Evolutionary conservation across 2,113 vertebrate genomes (phyloP).

Genomic region (Aptenodytes patagonicus): DNA sequence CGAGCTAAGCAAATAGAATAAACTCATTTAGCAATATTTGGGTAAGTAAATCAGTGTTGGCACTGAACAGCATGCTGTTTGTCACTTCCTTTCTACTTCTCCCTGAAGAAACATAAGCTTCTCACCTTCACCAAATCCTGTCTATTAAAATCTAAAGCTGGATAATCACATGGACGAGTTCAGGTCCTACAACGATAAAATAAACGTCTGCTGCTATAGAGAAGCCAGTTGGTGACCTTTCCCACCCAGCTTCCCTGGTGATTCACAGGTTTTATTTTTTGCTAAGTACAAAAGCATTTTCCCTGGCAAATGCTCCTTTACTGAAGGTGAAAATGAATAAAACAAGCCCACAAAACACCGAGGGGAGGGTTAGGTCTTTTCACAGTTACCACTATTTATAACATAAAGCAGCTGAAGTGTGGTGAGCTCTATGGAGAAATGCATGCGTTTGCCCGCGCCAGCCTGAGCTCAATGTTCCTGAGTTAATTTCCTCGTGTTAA

Average conservation of each 20-base stretch:
- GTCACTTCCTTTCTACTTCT: not conserved
- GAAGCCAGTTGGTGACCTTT: conserved; percentile 37
- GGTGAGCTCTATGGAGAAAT: not conserved
- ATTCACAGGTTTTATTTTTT: conserved; percentile 46
- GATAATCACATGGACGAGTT: not conserved
- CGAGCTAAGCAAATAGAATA: not conserved
- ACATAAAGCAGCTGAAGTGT: not conserved
- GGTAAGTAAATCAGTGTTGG: not conserved
- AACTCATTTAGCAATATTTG: not conserved
- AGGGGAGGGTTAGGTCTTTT: conserved; percentile 8
- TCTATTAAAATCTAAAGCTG: not conserved
- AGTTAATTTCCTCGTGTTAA: not conserved
- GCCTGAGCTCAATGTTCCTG: not conserved
- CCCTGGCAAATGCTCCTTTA: not conserved
- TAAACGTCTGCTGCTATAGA: not conserved
- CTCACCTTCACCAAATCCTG: not conserved
- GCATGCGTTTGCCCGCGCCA: not conserved
- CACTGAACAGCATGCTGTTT: not conserved
- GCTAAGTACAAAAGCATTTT: conserved; percentile 38
- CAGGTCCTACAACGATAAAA: not conserved
- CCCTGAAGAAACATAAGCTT: not conserved
- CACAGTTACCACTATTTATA: not conserved
- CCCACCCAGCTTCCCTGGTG: conserved; percentile 2
- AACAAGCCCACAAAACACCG: not conserved
- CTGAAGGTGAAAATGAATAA: conserved; percentile 47